Percentiles rank a stretch among this genome's conserved stretches.
Conservation (phyloP, 2,113 vertebrate genomes). For the Zosterops japonicus region DNA sequence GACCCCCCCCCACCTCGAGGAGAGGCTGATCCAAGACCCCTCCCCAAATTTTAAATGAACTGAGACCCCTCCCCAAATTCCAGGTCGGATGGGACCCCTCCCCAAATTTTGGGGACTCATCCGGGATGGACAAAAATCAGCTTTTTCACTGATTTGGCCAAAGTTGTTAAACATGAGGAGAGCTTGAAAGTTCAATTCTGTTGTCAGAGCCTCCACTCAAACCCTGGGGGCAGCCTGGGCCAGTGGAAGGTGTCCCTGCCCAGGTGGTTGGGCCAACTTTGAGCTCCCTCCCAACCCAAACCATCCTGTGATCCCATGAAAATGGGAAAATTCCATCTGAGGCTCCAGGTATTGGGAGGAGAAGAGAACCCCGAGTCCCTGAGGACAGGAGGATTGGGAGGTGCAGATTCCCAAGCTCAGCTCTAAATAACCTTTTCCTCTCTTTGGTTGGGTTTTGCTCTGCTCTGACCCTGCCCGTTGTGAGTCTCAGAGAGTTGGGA, state of each 20-base stretch:
- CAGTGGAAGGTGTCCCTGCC: background rate
- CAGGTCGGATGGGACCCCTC: no score
- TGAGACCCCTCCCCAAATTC: no score
- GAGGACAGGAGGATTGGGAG: background rate
- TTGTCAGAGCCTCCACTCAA: background rate
- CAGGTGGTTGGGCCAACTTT: background rate
- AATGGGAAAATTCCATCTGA: background rate
- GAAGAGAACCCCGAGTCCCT: background rate
- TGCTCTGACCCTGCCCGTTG: background rate
- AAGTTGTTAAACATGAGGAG: background rate
- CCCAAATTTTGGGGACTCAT: no score
- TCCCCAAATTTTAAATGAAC: no score
- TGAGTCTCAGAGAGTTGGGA: background rate
- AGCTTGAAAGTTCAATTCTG: background rate
- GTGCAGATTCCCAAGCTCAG: background rate
- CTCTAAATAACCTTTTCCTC: background rate
- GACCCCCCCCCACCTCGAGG: no score
- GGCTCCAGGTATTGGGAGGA: background rate
- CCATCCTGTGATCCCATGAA: background rate
- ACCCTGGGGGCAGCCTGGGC: background rate
- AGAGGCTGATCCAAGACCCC: no score
- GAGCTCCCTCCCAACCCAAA: background rate
- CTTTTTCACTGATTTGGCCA: background rate
- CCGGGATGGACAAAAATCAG: no score
- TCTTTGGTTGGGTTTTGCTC: background rate